Evolutionary conservation across 2,888 invertebrate species (phyloP).

Genomic region (Lochmaea crataegi): DNA sequence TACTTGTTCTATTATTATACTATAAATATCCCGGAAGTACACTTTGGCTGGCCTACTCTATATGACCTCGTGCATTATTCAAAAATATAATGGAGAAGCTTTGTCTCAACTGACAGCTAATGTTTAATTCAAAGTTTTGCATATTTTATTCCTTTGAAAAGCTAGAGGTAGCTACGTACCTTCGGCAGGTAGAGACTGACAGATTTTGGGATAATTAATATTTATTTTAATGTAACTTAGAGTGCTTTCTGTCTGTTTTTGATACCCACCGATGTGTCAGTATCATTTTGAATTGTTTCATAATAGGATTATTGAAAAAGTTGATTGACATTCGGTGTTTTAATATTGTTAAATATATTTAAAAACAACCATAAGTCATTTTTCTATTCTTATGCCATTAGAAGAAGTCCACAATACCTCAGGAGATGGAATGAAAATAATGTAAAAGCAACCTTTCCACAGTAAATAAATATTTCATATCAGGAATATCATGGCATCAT

Average conservation of each 20-base stretch:
- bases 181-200: constrained; percentile 18
- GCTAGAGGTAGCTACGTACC: not conserved
- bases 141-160: constrained; percentile 7
- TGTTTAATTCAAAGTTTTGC: constrained; percentile 15
- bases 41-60: not conserved
- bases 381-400: not conserved
- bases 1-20: not conserved
- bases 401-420: not conserved
- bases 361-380: not conserved
- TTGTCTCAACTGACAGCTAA: constrained; percentile 13
- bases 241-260: constrained; percentile 10
- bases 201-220: constrained; percentile 11
- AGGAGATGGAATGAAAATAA: not conserved
- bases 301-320: not conserved
- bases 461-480: not conserved
- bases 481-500: not conserved
- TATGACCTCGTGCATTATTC: constrained; percentile 16
- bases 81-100: constrained; percentile 19
- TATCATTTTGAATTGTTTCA: not conserved
- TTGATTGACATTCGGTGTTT: not conserved
- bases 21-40: not conserved
- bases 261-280: not conserved
- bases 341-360: not conserved
- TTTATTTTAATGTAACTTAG: constrained; percentile 6
- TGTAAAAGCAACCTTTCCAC: not conserved